Percentiles rank a stretch among this genome's conserved stretches.
Conservation (phyloP, 2,888 invertebrate species). For the Pammene fasciana region DNA sequence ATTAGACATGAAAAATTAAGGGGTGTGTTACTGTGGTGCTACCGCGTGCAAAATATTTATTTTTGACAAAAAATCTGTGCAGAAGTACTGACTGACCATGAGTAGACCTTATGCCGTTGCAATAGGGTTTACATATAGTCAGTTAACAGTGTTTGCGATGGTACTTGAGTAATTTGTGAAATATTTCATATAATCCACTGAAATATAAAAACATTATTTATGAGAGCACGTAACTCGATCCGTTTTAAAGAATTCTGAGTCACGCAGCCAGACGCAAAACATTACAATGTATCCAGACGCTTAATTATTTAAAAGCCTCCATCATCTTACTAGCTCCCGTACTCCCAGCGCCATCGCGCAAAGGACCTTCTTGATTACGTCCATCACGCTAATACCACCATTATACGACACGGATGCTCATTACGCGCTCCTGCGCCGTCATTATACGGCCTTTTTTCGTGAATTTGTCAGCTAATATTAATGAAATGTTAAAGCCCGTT, state of each 20-base stretch:
- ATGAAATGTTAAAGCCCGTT: constrained; percentile 64
- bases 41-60: too few relatives aligned
- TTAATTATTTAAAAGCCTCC: constrained; percentile 38
- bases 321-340: constrained; percentile 67
- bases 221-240: too few relatives aligned
- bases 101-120: too few relatives aligned
- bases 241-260: background rate
- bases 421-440: constrained; percentile 53
- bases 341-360: constrained; percentile 68
- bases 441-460: constrained; percentile 68
- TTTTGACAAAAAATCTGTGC: too few relatives aligned
- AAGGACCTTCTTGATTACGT: constrained; percentile 62
- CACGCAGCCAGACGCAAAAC: background rate
- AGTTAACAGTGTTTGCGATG: too few relatives aligned
- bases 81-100: too few relatives aligned
- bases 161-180: too few relatives aligned
- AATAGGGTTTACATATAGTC: too few relatives aligned
- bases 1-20: too few relatives aligned
- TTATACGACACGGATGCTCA: constrained; percentile 51
- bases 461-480: constrained; percentile 71
- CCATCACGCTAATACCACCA: constrained; percentile 68
- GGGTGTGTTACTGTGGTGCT: too few relatives aligned
- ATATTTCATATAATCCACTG: too few relatives aligned
- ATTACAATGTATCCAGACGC: constrained; percentile 13
- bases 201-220: too few relatives aligned